Conservation (phyloP, 2,888 invertebrate species). For the Xylota segnis region DNA sequence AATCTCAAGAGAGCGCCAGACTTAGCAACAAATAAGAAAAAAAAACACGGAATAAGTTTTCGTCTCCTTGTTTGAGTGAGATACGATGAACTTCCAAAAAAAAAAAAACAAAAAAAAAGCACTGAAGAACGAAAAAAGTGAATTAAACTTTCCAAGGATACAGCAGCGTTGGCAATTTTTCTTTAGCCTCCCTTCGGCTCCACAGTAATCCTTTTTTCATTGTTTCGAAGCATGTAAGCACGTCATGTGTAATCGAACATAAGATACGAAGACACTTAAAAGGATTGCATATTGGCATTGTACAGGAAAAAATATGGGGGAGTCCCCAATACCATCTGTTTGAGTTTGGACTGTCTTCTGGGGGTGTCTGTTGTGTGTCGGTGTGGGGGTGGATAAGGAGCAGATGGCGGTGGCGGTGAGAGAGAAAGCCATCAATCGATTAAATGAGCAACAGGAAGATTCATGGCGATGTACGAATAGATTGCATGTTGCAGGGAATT, state of each 20-base stretch:
- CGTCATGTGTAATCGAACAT: slow-evolving; percentile 75
- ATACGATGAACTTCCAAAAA: slow-evolving; percentile 60
- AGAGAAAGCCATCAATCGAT: slow-evolving; percentile 73
- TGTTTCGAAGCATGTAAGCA: slow-evolving; percentile 73
- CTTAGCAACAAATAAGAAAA: not conserved
- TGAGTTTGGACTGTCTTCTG: slow-evolving; percentile 1
- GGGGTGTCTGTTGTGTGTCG: not conserved
- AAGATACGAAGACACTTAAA: slow-evolving; percentile 73
- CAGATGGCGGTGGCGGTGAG: too few relatives aligned
- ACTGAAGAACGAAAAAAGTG: too few relatives aligned
- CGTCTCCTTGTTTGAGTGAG: slow-evolving; percentile 33
- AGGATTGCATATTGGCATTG: slow-evolving; percentile 74
- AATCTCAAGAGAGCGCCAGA: slow-evolving; percentile 45
- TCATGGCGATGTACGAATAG: slow-evolving; percentile 57
- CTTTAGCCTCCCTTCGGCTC: not conserved
- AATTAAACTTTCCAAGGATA: slow-evolving; percentile 70
- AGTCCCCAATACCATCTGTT: too few relatives aligned
- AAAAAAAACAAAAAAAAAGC: not conserved
- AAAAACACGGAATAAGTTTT: slow-evolving; percentile 38
- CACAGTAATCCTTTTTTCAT: slow-evolving; percentile 64
- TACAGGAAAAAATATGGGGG: slow-evolving; percentile 2
- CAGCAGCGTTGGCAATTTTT: slow-evolving; percentile 64
- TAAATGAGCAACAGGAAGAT: slow-evolving; percentile 75
- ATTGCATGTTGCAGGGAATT: slow-evolving; percentile 65
- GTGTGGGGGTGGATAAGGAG: not conserved